These are phyloP conservation scores for Gisinianus flammeolus DNA, from an alignment of 2,888 invertebrate species.

Conservation along the genomic window DNA sequence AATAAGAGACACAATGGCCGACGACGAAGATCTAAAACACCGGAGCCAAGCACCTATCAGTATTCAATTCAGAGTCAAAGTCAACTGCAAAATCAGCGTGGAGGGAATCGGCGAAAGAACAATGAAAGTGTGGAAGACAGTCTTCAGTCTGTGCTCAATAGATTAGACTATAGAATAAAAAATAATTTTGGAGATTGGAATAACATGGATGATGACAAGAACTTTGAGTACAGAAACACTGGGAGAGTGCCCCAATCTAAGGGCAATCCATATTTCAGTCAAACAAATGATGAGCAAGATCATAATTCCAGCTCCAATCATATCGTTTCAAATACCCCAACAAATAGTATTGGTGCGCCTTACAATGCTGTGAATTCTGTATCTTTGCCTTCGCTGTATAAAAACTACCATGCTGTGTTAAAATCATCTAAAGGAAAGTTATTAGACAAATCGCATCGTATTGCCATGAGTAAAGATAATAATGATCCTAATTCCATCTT, in stretches of 20 bases:
- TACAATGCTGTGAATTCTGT: conserved; percentile 19
- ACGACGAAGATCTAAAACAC: conserved; percentile 45
- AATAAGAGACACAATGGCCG: conserved; percentile 38
- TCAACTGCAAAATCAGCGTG: background rate
- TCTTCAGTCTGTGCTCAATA: conserved; percentile 46
- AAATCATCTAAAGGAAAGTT: conserved; percentile 36
- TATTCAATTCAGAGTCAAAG: background rate
- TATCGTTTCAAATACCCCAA: too few species aligned
- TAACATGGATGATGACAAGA: conserved; percentile 43
- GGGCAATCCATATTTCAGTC: background rate
- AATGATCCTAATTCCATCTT: conserved; percentile 55
- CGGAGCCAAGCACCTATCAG: conserved; percentile 36
- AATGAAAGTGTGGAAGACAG: background rate
- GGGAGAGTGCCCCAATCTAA: background rate
- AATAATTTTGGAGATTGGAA: conserved; percentile 55
- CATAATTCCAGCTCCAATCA: too few species aligned
- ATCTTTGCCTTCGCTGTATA: conserved; percentile 49
- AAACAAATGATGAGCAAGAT: background rate
- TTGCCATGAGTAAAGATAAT: conserved; percentile 53
- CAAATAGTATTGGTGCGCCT: too few species aligned
- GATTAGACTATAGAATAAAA: conserved; percentile 49
- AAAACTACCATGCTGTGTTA: conserved; percentile 38
- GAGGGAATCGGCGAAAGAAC: background rate
- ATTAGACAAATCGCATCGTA: conserved; percentile 43
- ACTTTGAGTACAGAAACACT: conserved; percentile 32